Evolutionary conservation across 2,113 vertebrate species (phyloP).

Genomic region (Anolis carolinensis): DNA sequence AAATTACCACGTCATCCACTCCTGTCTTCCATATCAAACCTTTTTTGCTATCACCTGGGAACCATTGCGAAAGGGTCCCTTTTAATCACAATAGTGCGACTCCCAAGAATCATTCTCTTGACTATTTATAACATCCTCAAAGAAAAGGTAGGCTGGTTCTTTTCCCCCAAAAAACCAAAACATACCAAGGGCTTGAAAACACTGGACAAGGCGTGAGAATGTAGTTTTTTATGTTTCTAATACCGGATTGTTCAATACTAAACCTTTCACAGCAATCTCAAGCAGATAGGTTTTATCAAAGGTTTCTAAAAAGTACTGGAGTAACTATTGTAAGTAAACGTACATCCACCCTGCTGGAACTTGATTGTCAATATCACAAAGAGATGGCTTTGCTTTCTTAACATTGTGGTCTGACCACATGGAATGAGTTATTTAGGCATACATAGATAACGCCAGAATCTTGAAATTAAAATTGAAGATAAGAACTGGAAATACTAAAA

Average conservation of each 20-base stretch:
- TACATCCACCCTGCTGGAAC: neutral
- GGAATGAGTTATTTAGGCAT: neutral
- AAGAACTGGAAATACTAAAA: neutral
- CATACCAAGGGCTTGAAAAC: neutral
- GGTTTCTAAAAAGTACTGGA: neutral
- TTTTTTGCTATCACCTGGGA: conserved; percentile 82
- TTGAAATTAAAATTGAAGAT: neutral
- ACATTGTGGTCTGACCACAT: neutral
- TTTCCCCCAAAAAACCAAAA: neutral
- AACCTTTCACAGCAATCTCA: neutral
- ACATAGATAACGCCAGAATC: neutral
- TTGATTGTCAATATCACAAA: neutral
- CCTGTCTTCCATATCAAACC: conserved; percentile 75
- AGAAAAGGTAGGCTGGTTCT: conserved; percentile 72
- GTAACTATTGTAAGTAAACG: neutral
- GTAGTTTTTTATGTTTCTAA: conserved; percentile 14
- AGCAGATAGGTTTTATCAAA: neutral
- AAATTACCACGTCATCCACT: conserved; percentile 69
- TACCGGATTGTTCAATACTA: neutral
- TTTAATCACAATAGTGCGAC: conserved; percentile 71
- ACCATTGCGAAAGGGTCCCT: conserved; percentile 79
- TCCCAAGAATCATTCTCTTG: conserved; percentile 74
- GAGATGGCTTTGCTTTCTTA: neutral
- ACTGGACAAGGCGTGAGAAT: neutral
- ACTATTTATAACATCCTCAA: conserved; percentile 62